Conservation (phyloP, 1,140 invertebrate genomes). For the Asobara japonica region DNA sequence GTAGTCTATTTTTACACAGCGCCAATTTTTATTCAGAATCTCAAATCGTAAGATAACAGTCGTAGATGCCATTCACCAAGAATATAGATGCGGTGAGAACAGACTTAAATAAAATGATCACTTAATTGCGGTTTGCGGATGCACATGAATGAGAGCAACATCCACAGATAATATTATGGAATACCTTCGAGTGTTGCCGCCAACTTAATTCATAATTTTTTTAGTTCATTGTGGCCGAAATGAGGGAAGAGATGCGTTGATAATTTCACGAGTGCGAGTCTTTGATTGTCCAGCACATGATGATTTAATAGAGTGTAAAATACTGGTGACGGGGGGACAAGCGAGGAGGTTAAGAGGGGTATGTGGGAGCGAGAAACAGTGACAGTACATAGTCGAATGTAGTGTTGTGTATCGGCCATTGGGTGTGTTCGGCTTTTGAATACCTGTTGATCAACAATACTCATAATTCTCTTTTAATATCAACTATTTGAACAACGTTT, state of each 20-base stretch:
- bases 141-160: too few relatives aligned
- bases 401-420: constrained; percentile 1
- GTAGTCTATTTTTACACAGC: too few relatives aligned
- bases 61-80: too few relatives aligned
- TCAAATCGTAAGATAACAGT: too few relatives aligned
- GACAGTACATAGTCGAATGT: constrained; percentile 14
- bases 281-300: not conserved
- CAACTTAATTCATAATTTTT: not conserved
- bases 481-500: not conserved
- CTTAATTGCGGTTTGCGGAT: too few relatives aligned
- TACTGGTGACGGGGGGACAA: not conserved
- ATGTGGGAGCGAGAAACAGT: constrained; percentile 1
- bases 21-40: too few relatives aligned
- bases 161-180: too few relatives aligned
- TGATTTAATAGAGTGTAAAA: not conserved
- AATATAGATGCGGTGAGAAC: too few relatives aligned
- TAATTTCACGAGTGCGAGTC: not conserved
- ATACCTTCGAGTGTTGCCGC: not conserved
- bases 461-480: not conserved
- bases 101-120: too few relatives aligned
- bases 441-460: constrained; percentile 11
- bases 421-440: constrained; percentile 2
- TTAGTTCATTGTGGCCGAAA: not conserved
- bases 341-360: not conserved
- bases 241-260: not conserved